A percentile compares a stretch with the other conserved stretches of the same genome.
These are phyloP conservation scores for Anarrhichthys ocellatus DNA, from an alignment of 2,113 vertebrate genomes.

Conservation along the genomic window DNA sequence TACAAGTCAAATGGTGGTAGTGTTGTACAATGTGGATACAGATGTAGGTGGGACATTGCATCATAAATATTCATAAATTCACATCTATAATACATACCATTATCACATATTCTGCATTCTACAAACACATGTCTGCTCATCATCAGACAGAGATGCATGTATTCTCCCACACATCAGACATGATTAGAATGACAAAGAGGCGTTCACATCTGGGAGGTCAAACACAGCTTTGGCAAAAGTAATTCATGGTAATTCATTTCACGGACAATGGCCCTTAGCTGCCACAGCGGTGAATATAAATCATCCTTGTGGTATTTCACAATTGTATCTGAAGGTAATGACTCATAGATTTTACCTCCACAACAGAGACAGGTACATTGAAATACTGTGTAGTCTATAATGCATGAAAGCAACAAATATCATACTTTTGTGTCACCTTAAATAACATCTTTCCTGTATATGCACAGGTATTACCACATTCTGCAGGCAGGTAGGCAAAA, in stretches of 20 bases:
- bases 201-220: constrained; percentile 11
- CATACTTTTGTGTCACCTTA: neutral
- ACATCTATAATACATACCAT: constrained; percentile 5
- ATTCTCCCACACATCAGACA: constrained; percentile 21
- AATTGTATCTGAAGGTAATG: neutral
- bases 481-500: neutral
- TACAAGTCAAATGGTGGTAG: constrained; percentile 12
- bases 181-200: constrained; percentile 14
- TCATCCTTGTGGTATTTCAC: neutral
- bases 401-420: neutral
- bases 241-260: constrained; percentile 34
- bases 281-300: constrained; percentile 12
- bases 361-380: neutral
- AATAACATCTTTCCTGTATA: neutral
- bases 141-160: neutral
- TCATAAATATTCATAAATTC: constrained; percentile 15
- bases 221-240: constrained; percentile 1
- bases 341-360: constrained; percentile 2
- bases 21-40: neutral
- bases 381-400: neutral
- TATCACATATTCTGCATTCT: constrained; percentile 16
- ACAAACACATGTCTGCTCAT: constrained; percentile 2
- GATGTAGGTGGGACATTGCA: constrained; percentile 11
- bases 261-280: neutral
- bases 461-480: neutral